A percentile compares a stretch with the other conserved stretches of the same genome.
Evolutionary conservation across 2,113 vertebrate genomes (phyloP).

Genomic region (Scortum barcoo): DNA sequence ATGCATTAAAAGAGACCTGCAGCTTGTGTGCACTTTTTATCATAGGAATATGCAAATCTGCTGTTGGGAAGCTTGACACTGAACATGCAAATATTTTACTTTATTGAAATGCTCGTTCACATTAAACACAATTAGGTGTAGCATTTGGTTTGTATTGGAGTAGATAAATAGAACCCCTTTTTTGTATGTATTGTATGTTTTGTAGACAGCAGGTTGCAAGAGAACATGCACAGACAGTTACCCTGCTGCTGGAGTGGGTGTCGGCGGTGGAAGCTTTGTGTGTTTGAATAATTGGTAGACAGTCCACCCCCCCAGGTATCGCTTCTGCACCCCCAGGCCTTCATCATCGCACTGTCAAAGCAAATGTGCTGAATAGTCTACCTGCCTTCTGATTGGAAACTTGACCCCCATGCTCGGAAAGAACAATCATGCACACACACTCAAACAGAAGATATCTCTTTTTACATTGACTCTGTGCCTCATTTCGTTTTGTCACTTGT

Average conservation of each 20-base stretch:
- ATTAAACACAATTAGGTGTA: neutral
- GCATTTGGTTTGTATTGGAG: neutral
- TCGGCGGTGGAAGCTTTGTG: constrained; percentile 21
- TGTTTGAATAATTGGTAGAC: constrained; percentile 60
- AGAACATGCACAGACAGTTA: constrained; percentile 44
- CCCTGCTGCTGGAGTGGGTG: constrained; percentile 20
- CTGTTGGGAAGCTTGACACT: neutral
- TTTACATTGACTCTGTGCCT: constrained; percentile 17
- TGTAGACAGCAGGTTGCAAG: neutral
- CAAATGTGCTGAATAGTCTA: constrained; percentile 58
- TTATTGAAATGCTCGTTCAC: neutral
- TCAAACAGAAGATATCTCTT: constrained; percentile 25
- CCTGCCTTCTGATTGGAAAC: constrained; percentile 37
- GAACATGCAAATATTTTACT: constrained; percentile 11
- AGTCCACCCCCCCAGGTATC: constrained; percentile 48
- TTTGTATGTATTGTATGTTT: neutral
- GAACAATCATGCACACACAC: constrained; percentile 36
- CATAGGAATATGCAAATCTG: constrained; percentile 11
- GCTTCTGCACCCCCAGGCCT: constrained; percentile 16
- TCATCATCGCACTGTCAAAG: constrained; percentile 51
- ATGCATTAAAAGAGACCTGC: constrained; percentile 23
- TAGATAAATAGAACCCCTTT: neutral
- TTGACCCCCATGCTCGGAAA: constrained; percentile 25
- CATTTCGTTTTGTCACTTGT: constrained; percentile 15
- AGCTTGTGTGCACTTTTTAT: constrained; percentile 9